Evolutionary conservation across 2,888 invertebrate species (phyloP).

Genomic region (Rhingia rostrata): DNA sequence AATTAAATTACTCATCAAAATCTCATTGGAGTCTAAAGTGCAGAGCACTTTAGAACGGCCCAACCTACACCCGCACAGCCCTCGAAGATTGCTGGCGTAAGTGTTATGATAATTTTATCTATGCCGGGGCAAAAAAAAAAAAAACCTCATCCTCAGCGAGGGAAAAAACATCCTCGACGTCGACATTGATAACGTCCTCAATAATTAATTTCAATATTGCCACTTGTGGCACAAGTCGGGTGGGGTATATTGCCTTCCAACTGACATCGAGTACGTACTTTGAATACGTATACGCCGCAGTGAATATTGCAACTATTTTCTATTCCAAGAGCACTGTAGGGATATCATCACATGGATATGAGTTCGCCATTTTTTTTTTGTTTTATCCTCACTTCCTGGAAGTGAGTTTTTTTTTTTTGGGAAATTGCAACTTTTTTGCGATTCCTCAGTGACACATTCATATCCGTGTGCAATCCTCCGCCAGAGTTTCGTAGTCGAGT

Average conservation of each 20-base stretch:
- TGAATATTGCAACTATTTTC: background rate
- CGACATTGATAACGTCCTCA: slow-evolving; percentile 16
- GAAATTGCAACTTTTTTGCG: slow-evolving; percentile 58
- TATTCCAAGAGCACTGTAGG: background rate
- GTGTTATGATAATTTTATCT: background rate
- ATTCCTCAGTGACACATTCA: slow-evolving; percentile 15
- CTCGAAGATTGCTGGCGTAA: background rate
- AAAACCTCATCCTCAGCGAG: background rate
- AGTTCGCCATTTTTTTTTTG: background rate
- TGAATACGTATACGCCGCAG: slow-evolving; percentile 15
- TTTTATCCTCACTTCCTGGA: background rate
- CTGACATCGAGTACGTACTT: background rate
- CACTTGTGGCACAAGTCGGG: slow-evolving; percentile 11
- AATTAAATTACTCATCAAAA: slow-evolving; percentile 64
- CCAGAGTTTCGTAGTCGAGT: background rate
- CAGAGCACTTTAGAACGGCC: slow-evolving; percentile 26
- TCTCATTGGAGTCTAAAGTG: slow-evolving; percentile 49
- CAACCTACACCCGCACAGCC: background rate
- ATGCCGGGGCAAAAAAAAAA: background rate
- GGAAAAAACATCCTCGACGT: slow-evolving; percentile 5
- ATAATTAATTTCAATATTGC: slow-evolving; percentile 56
- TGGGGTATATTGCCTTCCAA: slow-evolving; percentile 27
- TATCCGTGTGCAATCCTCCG: background rate
- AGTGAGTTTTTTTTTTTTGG: slow-evolving; percentile 28
- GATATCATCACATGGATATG: slow-evolving; percentile 1